These are phyloP conservation scores for Coenobita brevimanus DNA, from an alignment of 1,140 invertebrate species.

Conservation along the genomic window DNA sequence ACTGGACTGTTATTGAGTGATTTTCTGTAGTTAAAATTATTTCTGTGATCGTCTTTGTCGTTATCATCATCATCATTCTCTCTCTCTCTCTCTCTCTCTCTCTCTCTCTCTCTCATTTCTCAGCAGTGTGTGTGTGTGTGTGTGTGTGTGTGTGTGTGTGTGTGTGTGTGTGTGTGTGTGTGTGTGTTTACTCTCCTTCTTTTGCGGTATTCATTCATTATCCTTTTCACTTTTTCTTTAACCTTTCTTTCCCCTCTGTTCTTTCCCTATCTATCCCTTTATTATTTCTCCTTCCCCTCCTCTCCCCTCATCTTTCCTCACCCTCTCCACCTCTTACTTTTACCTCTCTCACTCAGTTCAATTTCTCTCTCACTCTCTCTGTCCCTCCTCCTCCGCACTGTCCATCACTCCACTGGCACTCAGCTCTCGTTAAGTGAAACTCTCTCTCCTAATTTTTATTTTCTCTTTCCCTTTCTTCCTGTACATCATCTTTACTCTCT, in stretches of 20 bases:
- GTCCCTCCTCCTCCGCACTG: neutral
- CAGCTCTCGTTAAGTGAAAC: neutral
- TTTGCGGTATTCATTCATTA: neutral
- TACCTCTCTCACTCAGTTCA: neutral
- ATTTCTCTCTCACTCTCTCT: slow-evolving; percentile 13
- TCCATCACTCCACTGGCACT: neutral
- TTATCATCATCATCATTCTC: too few species aligned
- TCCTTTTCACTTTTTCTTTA: neutral
- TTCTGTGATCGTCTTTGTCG: too few species aligned
- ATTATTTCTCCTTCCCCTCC: neutral
- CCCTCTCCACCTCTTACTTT: neutral
- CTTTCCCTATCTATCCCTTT: neutral
- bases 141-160: neutral
- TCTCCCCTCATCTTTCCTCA: neutral
- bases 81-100: too few species aligned
- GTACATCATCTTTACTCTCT: neutral
- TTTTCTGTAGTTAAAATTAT: too few species aligned
- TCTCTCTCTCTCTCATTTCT: too few species aligned
- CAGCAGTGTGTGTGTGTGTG: neutral
- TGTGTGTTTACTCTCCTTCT: neutral
- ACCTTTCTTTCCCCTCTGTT: neutral
- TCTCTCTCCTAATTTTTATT: too few species aligned
- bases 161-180: neutral
- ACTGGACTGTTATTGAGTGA: too few species aligned
- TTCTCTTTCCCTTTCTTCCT: neutral